Base-by-base conservation (phyloP, 2,888 invertebrate genomes). In the Orthosia cruda region DNA sequence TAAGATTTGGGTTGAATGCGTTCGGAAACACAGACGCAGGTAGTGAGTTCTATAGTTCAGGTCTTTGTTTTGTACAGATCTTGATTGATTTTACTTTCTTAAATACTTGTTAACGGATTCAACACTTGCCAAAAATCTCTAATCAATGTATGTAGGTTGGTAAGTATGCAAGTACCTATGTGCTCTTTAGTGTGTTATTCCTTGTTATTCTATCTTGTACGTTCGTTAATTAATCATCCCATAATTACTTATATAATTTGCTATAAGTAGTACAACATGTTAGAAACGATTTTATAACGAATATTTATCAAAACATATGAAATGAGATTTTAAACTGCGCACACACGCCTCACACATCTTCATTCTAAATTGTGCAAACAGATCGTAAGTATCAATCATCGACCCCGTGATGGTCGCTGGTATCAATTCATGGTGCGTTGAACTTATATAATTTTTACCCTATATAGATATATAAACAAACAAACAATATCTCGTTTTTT, bases 311-410 rank as follows among this genome's bases (percentile, higher is more conserved):
- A 18, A 50, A 74, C 18, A 54, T 47, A 15, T 1, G 3, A 40
- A 65, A 65, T 26, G 74, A 18, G 18, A 65, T 57, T 65, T 65
- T 57, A 65, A 74, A 65, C 45, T 49, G 45, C 26, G 23, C 32
- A 40, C 15, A 32, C 15, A 23, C 55, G 32, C 55, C 18, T 74
- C 40, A 12, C 13, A 20, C 16, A 50, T 57, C 13, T 49, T 23
- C 5, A 55, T 15, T 52, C 12, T n/a, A 23, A 52, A n/a, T 65
- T 70, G 47, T 23, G 5, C 12, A 32, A 45, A 32, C 15, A 32
- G 18, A 13, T 57, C 5, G 50, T 52, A 49, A 23, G 3, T 57
- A 59, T 59, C n/a, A n/a, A n/a, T n/a, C n/a, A n/a, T n/a, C n/a
- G n/a, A n/a, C n/a, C n/a, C n/a, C n/a, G n/a, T n/a, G n/a, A n/a